These are phyloP conservation scores for Epinephelus cyanopodus DNA, from an alignment of 2,113 vertebrate species.

Conservation along the genomic window DNA sequence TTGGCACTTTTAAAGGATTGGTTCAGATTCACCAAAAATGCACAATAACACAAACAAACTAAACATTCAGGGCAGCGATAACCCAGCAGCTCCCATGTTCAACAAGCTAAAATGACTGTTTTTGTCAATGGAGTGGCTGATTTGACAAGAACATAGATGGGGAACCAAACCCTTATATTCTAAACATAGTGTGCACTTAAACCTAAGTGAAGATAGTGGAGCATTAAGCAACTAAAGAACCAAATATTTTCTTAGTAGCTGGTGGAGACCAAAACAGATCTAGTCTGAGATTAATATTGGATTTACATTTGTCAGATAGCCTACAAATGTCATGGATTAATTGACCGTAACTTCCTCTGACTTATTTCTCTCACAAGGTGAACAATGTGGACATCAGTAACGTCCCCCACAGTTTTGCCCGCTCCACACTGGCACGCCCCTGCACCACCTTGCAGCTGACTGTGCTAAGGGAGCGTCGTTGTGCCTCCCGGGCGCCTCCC, in stretches of 20 bases:
- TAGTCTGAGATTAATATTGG: not conserved
- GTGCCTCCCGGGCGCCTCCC: conserved; percentile 84
- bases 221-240: too few relatives aligned
- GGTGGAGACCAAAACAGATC: not conserved
- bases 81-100: too few relatives aligned
- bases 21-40: too few relatives aligned
- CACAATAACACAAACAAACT: too few relatives aligned
- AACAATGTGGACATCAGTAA: conserved; percentile 98
- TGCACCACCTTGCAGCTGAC: conserved; percentile 93
- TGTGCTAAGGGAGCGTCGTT: conserved; percentile 93
- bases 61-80: too few relatives aligned
- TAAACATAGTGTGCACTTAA: too few relatives aligned
- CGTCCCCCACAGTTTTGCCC: conserved; percentile 93
- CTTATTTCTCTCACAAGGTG: conserved; percentile 83
- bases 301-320: not conserved
- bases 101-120: too few relatives aligned
- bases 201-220: too few relatives aligned
- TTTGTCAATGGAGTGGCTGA: too few relatives aligned
- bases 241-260: not conserved
- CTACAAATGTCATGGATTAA: not conserved
- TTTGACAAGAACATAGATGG: too few relatives aligned
- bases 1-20: too few relatives aligned
- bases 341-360: not conserved
- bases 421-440: conserved; percentile 92
- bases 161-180: too few relatives aligned